Evolutionary conservation across 2,888 invertebrate genomes (phyloP).

Genomic region (Mesorhabditis sp.): DNA sequence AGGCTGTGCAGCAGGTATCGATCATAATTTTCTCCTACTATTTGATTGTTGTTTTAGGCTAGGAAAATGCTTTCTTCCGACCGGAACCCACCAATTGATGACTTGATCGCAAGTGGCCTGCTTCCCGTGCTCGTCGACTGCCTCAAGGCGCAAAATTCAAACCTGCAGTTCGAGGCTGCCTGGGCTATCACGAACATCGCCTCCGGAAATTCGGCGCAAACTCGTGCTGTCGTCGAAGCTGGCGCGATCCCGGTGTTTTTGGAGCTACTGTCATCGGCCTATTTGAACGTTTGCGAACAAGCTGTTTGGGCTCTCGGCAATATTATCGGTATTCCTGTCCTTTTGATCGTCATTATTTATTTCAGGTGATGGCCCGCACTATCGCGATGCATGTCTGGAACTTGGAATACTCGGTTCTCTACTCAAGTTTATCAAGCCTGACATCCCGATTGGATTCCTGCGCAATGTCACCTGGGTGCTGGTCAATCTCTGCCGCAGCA

Average conservation of each 20-base stretch:
- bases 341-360: background rate
- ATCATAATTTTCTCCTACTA: background rate
- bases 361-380: slow-evolving; percentile 77
- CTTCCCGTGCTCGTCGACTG: slow-evolving; percentile 87
- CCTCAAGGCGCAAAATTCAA: slow-evolving; percentile 72
- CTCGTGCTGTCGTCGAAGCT: slow-evolving; percentile 73
- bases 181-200: slow-evolving; percentile 98
- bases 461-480: slow-evolving; percentile 94
- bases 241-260: slow-evolving; percentile 93
- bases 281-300: slow-evolving; percentile 96
- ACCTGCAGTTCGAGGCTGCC: slow-evolving; percentile 82
- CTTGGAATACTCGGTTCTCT: slow-evolving; percentile 89
- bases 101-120: slow-evolving; percentile 85
- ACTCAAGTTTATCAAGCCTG: slow-evolving; percentile 86
- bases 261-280: slow-evolving; percentile 80
- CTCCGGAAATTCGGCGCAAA: slow-evolving; percentile 90
- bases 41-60: slow-evolving; percentile 26
- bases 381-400: slow-evolving; percentile 88
- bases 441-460: slow-evolving; percentile 88
- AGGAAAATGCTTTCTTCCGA: slow-evolving; percentile 90
- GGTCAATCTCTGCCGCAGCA: slow-evolving; percentile 78
- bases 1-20: slow-evolving; percentile 74
- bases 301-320: slow-evolving; percentile 94
- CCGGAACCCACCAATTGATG: slow-evolving; percentile 95
- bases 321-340: slow-evolving; percentile 69